Base-by-base conservation (phyloP, 2,797 vertebrate species). In the Peromyscus melanophrys region DNA sequence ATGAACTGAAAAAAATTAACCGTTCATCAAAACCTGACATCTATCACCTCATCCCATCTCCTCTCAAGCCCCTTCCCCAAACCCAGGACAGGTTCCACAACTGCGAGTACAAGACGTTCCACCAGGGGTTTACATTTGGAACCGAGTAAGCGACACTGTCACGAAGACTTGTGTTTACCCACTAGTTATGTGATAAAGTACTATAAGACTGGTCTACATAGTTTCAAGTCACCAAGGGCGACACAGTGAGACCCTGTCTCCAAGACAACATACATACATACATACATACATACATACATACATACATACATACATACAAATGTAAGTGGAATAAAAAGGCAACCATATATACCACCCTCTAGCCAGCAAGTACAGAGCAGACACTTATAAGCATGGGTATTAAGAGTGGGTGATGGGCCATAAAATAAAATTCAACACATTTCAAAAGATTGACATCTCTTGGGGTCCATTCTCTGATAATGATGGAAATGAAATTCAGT, bases 181-280 rank as follows among this genome's bases (percentile, higher is more conserved):
- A 92, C 25, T 19, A 90, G 31, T 83, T 83, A 13, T 83, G n/a
- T 86, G 84, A 90, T 90, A 88, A 92, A 89, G 34, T 77, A 87
- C 37, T 61, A 34, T 34, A 31, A 61, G 71, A 40, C 21, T 40
- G 37, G 71, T 73, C 37, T 40, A 25, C 19, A 73, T 25, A 23
- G 37, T 40, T 25, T 40, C 37, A 73, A 73, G 71, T 21, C 10
- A 40, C 10, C 37, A 12, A 73, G 21, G 71, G 37, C 10, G 40
- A 25, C 12, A 67, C 71, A 40, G 37, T 37, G 71, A n/a, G 67
- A 37, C 34, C 69, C 69, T 40, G n/a, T 73, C 69, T 73, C 4
- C 19, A 73, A 73, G 9, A 73, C n/a, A 73, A 37, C n/a, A 37
- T 12, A 11, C n/a, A 73, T 40, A 73, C 43, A 69, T n/a, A 69